Evolutionary conservation across 2,113 vertebrate species (phyloP).

Genomic region (Isichthys henryi): DNA sequence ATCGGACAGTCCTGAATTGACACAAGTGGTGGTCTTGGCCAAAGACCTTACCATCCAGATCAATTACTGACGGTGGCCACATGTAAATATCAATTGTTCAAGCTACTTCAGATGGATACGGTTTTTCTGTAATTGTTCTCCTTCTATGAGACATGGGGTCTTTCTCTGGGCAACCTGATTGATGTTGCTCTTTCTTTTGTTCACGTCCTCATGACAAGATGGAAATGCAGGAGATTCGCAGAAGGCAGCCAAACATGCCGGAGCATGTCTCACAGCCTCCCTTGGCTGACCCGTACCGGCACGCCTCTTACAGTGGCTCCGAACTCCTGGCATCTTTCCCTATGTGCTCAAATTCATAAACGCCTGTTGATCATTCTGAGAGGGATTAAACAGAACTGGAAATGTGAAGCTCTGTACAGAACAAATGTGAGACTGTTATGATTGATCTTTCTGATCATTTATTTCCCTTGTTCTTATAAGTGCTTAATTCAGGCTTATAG

Average conservation of each 20-base stretch:
- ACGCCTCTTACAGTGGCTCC: not conserved
- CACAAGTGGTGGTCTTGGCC: not conserved
- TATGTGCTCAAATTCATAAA: not conserved
- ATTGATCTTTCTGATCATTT: not conserved
- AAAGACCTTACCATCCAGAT: not conserved
- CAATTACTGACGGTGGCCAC: not conserved
- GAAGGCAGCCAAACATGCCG: not conserved
- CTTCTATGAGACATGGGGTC: not conserved
- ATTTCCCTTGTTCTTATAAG: constrained; percentile 6
- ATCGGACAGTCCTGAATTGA: not conserved
- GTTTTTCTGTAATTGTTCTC: not conserved
- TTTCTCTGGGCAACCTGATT: not conserved
- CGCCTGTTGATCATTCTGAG: not conserved
- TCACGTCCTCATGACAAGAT: not conserved
- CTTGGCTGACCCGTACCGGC: not conserved
- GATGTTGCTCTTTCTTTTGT: not conserved
- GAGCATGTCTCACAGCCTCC: not conserved
- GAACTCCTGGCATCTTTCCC: not conserved
- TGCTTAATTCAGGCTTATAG: not conserved
- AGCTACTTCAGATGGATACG: not conserved
- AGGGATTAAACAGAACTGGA: not conserved
- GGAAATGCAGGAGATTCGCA: not conserved
- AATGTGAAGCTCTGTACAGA: not conserved
- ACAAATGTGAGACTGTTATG: not conserved
- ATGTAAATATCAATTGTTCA: not conserved